phyloP scores from a whole-genome alignment of 2,797 vertebrate species.

The Semotilus atromaculatus region DNA sequence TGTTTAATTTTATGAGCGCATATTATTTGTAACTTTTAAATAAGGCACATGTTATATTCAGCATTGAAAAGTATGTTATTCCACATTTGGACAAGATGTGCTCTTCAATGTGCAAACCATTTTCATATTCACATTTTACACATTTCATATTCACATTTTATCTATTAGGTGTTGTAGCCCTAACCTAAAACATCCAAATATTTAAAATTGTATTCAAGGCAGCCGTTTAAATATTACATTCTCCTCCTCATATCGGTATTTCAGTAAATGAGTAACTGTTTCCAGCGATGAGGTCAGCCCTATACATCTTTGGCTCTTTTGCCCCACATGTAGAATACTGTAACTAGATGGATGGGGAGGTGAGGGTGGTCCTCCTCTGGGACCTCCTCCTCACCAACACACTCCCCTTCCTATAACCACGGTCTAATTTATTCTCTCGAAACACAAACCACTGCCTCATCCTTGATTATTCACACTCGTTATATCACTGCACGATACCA shows the following conservation, averaged over 20 bases:
- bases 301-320: slow-evolving; percentile 38
- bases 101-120: background rate
- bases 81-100: background rate
- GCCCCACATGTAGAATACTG: slow-evolving; percentile 37
- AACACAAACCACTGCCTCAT: slow-evolving; percentile 18
- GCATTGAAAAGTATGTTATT: background rate
- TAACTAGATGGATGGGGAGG: slow-evolving; percentile 38
- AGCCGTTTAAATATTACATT: background rate
- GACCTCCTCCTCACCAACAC: slow-evolving; percentile 25
- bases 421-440: slow-evolving; percentile 18
- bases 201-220: background rate
- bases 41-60: background rate
- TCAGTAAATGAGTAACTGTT: slow-evolving; percentile 21
- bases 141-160: background rate
- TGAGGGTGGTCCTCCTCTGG: slow-evolving; percentile 43
- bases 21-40: background rate
- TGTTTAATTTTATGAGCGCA: background rate
- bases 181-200: background rate
- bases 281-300: slow-evolving; percentile 23
- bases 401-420: slow-evolving; percentile 22
- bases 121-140: background rate
- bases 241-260: background rate
- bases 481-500: slow-evolving; percentile 45
- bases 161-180: background rate
- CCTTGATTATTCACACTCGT: slow-evolving; percentile 37